Evolutionary conservation across 2,113 vertebrate genomes (phyloP).

Genomic region (Emydura subglobosa): DNA sequence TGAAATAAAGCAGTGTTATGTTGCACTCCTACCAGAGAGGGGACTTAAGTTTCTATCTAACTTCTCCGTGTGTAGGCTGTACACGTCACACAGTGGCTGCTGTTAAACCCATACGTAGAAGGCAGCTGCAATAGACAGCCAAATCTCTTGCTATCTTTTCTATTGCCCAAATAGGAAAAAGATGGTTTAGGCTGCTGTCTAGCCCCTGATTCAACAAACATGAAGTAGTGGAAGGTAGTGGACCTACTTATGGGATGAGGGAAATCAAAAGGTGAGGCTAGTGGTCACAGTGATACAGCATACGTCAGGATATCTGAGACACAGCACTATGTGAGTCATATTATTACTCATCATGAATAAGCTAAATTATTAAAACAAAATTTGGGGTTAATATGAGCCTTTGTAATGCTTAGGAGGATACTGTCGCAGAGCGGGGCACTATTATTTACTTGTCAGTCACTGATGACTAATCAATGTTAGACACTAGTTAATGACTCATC

Average conservation of each 20-base stretch:
- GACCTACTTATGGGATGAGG: constrained; percentile 11
- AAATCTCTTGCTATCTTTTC: background rate
- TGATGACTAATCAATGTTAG: constrained; percentile 33
- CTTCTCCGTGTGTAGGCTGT: background rate
- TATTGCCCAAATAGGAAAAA: background rate
- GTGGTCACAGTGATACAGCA: background rate
- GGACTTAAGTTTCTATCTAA: background rate
- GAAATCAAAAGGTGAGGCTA: constrained; percentile 32
- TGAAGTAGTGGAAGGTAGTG: background rate
- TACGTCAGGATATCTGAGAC: constrained; percentile 22
- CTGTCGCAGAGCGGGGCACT: constrained; percentile 25
- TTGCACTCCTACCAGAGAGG: background rate
- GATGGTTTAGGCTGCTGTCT: background rate
- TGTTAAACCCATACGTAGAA: background rate
- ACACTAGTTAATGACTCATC: constrained; percentile 57
- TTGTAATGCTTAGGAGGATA: constrained; percentile 31
- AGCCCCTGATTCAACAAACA: background rate
- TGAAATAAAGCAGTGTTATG: background rate
- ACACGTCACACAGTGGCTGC: background rate
- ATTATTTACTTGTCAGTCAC: constrained; percentile 45
- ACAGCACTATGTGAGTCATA: constrained; percentile 36
- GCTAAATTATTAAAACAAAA: constrained; percentile 25
- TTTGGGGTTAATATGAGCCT: constrained; percentile 24
- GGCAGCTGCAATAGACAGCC: background rate
- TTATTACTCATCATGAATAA: constrained; percentile 34